phyloP scores from a whole-genome alignment of 2,113 vertebrate genomes.

The Struthidea cinerea region DNA sequence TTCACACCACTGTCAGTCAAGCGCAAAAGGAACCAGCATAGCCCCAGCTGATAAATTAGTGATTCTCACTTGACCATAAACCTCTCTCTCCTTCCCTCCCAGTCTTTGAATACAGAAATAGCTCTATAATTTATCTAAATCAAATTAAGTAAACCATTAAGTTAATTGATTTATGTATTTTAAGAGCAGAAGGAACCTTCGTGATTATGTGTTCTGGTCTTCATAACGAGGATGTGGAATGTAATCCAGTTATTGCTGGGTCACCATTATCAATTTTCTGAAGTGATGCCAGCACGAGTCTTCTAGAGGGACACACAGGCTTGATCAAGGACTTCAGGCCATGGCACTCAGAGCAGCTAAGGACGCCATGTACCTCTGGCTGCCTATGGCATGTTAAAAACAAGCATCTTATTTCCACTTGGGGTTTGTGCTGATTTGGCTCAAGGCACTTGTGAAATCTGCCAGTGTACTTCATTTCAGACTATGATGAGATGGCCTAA shows the following conservation, averaged over 20 bases:
- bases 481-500: neutral
- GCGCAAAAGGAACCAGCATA: neutral
- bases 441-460: neutral
- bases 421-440: neutral
- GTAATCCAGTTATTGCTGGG: neutral
- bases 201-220: neutral
- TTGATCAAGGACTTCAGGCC: neutral
- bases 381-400: neutral
- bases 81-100: neutral
- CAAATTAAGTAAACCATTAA: neutral
- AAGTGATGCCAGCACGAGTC: accelerated
- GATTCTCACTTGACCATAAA: neutral
- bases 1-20: neutral
- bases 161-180: neutral
- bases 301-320: neutral
- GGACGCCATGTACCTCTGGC: accelerated
- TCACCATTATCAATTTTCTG: neutral
- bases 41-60: neutral
- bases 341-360: neutral
- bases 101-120: neutral
- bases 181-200: neutral
- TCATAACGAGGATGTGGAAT: neutral
- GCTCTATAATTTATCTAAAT: neutral
- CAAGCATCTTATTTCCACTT: neutral
- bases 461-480: neutral